phyloP scores from a whole-genome alignment of 64 coral and sea anemone species.

The Orbicella faveolata region DNA sequence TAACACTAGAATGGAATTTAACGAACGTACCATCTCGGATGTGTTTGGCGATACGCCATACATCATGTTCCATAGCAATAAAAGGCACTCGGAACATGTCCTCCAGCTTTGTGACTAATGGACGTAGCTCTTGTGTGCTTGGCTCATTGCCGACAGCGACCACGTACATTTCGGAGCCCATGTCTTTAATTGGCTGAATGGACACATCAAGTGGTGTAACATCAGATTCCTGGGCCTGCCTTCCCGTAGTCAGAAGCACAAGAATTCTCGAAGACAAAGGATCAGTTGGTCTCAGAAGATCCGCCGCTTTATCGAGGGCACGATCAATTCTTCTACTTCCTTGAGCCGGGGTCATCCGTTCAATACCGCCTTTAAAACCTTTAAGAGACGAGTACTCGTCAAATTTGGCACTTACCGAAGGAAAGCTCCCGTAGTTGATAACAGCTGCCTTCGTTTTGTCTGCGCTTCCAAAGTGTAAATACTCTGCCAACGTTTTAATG shows the following conservation, averaged over 20 bases:
- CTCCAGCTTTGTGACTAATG: constrained; percentile 1
- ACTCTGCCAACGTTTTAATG: constrained; percentile 62
- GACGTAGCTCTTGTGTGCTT: constrained; percentile 10
- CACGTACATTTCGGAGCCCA: constrained; percentile 34
- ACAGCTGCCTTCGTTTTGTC: constrained; percentile 52
- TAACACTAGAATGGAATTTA: not conserved
- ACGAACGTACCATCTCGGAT: constrained; percentile 4
- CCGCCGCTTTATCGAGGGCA: constrained; percentile 38
- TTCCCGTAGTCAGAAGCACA: constrained; percentile 35
- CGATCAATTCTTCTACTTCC: constrained; percentile 51
- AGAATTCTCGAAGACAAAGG: constrained; percentile 36
- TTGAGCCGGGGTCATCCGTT: constrained; percentile 1
- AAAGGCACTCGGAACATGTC: constrained; percentile 34
- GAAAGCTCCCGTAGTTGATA: constrained; percentile 43
- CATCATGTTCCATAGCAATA: not conserved
- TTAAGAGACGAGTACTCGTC: not conserved
- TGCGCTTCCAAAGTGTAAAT: constrained; percentile 44
- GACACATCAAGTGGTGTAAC: constrained; percentile 12
- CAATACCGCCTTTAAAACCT: constrained; percentile 29
- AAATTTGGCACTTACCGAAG: constrained; percentile 22
- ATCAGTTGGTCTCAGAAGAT: constrained; percentile 20
- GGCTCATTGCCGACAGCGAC: constrained; percentile 44
- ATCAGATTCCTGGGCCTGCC: constrained; percentile 24
- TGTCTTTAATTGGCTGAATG: constrained; percentile 13
- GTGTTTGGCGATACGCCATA: not conserved